Conservation (phyloP, 2,888 invertebrate genomes). For the Drosophila birchii region DNA sequence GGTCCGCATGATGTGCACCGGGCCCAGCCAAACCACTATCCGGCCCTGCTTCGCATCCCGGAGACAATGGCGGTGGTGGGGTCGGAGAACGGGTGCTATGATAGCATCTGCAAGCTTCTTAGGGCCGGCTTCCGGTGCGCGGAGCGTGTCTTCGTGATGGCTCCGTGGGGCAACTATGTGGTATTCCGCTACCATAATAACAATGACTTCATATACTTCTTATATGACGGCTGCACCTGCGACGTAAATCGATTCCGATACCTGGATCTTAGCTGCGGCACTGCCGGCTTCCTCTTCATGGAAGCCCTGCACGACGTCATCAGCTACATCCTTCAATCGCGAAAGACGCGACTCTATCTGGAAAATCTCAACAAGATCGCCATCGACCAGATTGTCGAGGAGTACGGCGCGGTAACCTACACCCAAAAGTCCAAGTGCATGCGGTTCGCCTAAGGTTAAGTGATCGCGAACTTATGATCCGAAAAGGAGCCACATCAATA, state of each 20-base stretch:
- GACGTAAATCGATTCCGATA: conserved; percentile 80
- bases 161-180: conserved; percentile 83
- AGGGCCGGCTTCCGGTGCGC: conserved; percentile 78
- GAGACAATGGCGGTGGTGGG: conserved; percentile 76
- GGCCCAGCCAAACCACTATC: conserved; percentile 79
- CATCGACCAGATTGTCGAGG: conserved; percentile 68
- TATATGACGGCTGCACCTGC: conserved; percentile 83
- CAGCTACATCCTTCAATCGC: conserved; percentile 70
- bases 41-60: conserved; percentile 73
- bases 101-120: conserved; percentile 76
- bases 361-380: conserved; percentile 75
- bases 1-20: conserved; percentile 68
- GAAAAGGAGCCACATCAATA: neutral
- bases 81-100: conserved; percentile 79
- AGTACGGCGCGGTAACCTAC: conserved; percentile 62
- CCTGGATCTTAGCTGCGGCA: conserved; percentile 78
- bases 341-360: conserved; percentile 69
- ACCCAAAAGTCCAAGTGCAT: conserved; percentile 72
- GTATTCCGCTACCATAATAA: conserved; percentile 74
- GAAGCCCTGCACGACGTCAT: conserved; percentile 73
- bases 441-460: conserved; percentile 59
- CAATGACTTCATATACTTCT: conserved; percentile 69
- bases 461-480: neutral
- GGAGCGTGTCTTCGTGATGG: conserved; percentile 82
- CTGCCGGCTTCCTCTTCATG: conserved; percentile 79